Evolutionary conservation across 2,888 invertebrate genomes (phyloP), one percentile per base, ranked within the genome.

Genomic region (Nephrotoma appendiculata): DNA sequence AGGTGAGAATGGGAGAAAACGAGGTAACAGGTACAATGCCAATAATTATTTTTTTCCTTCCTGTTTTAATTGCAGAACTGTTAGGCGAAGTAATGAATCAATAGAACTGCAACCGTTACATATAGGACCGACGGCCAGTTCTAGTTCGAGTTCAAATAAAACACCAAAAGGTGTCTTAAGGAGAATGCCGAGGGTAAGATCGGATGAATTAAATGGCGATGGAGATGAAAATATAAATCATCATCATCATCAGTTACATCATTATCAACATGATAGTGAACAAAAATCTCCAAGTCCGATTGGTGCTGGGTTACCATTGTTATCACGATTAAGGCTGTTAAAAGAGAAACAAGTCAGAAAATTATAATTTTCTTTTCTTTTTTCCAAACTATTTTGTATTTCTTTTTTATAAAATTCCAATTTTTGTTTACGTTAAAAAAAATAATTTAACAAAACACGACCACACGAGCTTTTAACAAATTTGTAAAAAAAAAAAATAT

Each of bases 291-390:
- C 93, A 87, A 96, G 96, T 86, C 96, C 96, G 0, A 93, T 97
- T 87, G 97, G 97, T 71, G 97, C 97, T 5, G 97, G 97, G 0
- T 92, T 97, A 86, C 97, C 97, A 0, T 91, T 97, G 42, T 91
- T 97, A 7, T 95, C 96, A 83, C 92, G 97, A 87, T 92, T 97
- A 86, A 95, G 96, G 89, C 92, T 97, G 83, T 93, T 97, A 0
- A 97, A 96, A 91, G 97, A 97, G 90, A 97, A 96, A 91, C 96
- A 97, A 92, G 95, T 95, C 89, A 91, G 91, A 41, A 85, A 44
- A 85, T 85, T 19, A 42, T 42, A 84, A 84, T 84, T 42, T 84
- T 84, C 42, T 42, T 19, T 44, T 85, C 44, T 45, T 43, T 85
- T 85, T 19, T 85, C 42, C 42, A 85, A 44, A 85, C 44, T 44